These are phyloP conservation scores for Ceratitis capitata DNA, from an alignment of 1,140 invertebrate genomes.

Conservation along the genomic window DNA sequence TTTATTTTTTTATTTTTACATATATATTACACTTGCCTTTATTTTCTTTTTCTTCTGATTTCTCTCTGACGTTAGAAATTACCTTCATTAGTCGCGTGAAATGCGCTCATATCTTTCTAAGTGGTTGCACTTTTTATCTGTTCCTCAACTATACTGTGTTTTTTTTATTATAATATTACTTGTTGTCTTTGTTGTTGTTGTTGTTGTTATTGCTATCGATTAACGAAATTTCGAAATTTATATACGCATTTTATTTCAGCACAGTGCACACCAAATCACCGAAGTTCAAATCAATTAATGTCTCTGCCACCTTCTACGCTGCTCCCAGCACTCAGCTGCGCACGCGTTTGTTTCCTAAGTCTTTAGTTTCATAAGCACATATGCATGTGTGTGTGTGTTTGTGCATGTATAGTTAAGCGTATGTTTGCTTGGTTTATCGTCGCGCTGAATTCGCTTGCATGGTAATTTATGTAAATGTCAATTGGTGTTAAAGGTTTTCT, in stretches of 20 bases:
- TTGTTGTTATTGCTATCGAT: neutral
- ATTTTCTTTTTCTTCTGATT: neutral
- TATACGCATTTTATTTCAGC: neutral
- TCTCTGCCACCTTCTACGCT: neutral
- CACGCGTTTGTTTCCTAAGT: neutral
- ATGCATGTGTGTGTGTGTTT: too few species aligned
- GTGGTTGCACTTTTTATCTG: constrained; percentile 10
- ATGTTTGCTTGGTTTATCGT: neutral
- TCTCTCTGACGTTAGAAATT: neutral
- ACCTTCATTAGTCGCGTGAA: constrained; percentile 32
- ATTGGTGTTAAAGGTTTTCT: constrained; percentile 28
- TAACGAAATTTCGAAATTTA: constrained; percentile 17
- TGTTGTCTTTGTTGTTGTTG: neutral
- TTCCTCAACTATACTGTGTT: too few species aligned
- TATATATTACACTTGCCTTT: neutral
- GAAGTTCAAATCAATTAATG: constrained; percentile 4
- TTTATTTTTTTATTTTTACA: neutral
- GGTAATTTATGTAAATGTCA: constrained; percentile 36
- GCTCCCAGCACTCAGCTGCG: neutral
- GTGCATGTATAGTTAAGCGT: neutral
- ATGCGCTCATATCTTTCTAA: constrained; percentile 25
- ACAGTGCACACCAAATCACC: neutral
- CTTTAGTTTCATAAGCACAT: neutral
- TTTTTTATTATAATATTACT: too few species aligned
- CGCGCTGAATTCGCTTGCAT: neutral